Evolutionary conservation across 1,140 invertebrate species (phyloP), one percentile per base, ranked within the genome.

Genomic region (Pseudomyrmex pallidus): DNA sequence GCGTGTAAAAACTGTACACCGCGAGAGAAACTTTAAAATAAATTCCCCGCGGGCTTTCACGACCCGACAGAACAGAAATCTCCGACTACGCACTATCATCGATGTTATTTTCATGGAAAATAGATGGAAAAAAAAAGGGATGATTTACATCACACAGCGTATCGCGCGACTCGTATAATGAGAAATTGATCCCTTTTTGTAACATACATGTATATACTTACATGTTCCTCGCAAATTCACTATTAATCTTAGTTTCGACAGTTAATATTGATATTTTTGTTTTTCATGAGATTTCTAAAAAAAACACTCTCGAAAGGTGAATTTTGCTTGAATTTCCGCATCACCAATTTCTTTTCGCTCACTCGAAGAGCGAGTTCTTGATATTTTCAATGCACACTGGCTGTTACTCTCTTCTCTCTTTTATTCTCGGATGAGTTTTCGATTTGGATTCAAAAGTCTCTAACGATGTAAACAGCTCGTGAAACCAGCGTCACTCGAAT

Each of bases 21-120:
- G 35, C 35, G 63, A 77, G 10, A 13, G 1, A 78, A 57, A 57
- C 44, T 46, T 3, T 44, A 48, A 78, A 78, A 78, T 68, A 68
- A 62, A 68, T 8, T 59, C 44, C 76, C 35, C 54, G 44, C 52
- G 22, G 64, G 52, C 44, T 70, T 59, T 70, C 76, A 57, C 52
- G 2, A 35, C 57, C 13, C 52, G 44, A 25, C 48, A 35, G 35
- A 35, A 74, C 63, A 64, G 63, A 80, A 50, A 72, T 80, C 50
- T 46, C 72, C 72, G 54, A 50, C 20, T 17, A 44, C 54, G n/a
- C 15, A 13, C 20, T 59, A 44, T 80, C 64, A 68, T 12, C 12
- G 17, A 59, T 2, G 48, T 61, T 35, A 59, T 72, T 70, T 50
- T 70, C n/a, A 20, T 15, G 10, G 20, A 12, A 20, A 78, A 70